phyloP scores from a whole-genome alignment of 2,113 vertebrate species.

The Neopipo cinnamomea region DNA sequence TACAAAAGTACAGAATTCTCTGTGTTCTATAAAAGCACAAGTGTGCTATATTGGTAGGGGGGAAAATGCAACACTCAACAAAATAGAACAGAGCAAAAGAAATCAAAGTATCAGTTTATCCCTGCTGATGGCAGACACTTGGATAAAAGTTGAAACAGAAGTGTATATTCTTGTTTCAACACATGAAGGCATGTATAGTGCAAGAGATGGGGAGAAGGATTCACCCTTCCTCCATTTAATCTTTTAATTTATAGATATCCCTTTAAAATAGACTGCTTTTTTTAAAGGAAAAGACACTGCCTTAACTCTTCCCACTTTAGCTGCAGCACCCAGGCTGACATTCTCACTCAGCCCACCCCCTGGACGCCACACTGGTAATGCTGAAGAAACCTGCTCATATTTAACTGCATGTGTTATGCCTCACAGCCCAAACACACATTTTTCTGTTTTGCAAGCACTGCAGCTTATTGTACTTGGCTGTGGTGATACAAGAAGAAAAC shows the following conservation, averaged over 20 bases:
- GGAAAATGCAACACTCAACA: not conserved
- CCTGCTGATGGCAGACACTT: conserved; percentile 18
- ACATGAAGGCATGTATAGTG: not conserved
- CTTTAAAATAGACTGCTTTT: not conserved
- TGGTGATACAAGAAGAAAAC: not conserved
- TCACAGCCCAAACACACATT: not conserved
- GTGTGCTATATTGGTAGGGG: not conserved
- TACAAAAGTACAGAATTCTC: not conserved
- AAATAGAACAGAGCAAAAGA: not conserved
- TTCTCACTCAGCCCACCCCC: rapidly evolving
- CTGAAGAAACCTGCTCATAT: not conserved
- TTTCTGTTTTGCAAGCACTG: not conserved
- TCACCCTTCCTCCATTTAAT: not conserved
- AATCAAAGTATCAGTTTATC: not conserved
- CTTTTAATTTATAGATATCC: not conserved
- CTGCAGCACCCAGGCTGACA: not conserved
- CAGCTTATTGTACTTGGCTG: not conserved
- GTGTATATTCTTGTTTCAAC: not conserved
- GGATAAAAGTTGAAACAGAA: conserved; percentile 23
- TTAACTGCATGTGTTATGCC: not conserved
- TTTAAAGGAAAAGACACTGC: not conserved
- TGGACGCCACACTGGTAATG: no score
- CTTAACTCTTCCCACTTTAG: not conserved
- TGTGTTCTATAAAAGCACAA: not conserved
- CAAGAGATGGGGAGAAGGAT: not conserved